phyloP scores from a whole-genome alignment of 2,888 invertebrate species.

The Caenorhabditis zanzibari region DNA sequence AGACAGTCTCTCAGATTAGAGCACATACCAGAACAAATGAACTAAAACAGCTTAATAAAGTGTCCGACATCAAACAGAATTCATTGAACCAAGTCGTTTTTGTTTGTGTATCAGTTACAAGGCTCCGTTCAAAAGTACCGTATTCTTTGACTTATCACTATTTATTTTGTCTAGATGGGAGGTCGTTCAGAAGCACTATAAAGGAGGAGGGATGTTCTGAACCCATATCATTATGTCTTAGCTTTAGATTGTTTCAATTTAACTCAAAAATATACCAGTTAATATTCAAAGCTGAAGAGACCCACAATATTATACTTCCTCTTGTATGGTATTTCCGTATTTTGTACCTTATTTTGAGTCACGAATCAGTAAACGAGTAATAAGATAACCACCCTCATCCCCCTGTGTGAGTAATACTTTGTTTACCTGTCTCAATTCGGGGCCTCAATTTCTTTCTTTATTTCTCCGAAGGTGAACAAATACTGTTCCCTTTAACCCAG shows the following conservation, averaged over 20 bases:
- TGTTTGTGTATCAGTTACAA: conserved; percentile 47
- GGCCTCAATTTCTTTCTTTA: conserved; percentile 24
- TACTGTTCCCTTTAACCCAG: conserved; percentile 41
- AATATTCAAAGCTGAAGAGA: neutral
- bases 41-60: neutral
- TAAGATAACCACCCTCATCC: conserved; percentile 38
- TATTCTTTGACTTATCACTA: conserved; percentile 23
- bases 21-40: conserved; percentile 3
- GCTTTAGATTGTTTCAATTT: too few species aligned
- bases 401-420: conserved; percentile 57
- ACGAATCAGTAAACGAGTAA: conserved; percentile 47
- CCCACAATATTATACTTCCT: neutral
- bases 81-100: conserved; percentile 18
- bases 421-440: conserved; percentile 60
- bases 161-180: conserved; percentile 27
- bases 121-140: conserved; percentile 1
- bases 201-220: neutral
- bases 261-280: too few species aligned
- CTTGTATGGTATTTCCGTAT: neutral
- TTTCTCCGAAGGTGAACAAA: conserved; percentile 50
- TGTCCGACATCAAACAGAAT: neutral
- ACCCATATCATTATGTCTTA: neutral
- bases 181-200: conserved; percentile 10
- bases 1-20: neutral
- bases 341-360: conserved; percentile 41